Conservation (phyloP, 2,888 invertebrate species). For the Drosophila prolongata region DNA sequence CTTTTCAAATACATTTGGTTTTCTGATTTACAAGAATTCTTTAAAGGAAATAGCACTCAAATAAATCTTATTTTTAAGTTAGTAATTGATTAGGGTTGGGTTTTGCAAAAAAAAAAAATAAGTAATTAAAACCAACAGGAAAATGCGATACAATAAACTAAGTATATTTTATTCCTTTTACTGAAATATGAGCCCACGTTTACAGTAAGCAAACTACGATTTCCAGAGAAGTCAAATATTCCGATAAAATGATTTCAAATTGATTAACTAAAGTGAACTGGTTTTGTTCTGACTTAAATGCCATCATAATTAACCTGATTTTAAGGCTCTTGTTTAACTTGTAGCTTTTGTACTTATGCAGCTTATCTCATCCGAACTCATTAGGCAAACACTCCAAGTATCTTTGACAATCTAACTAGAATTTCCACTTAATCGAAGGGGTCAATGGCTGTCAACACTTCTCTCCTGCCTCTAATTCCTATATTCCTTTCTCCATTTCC, state of each 20-base stretch:
- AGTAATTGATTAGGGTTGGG: too few species aligned
- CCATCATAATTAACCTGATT: constrained; percentile 11
- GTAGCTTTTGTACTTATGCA: neutral
- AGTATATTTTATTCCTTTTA: too few species aligned
- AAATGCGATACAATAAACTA: too few species aligned
- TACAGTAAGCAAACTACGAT: neutral
- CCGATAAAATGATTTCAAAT: neutral
- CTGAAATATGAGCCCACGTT: too few species aligned
- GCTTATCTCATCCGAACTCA: neutral
- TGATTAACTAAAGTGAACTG: neutral
- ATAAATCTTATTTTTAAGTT: too few species aligned
- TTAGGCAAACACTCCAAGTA: constrained; percentile 2
- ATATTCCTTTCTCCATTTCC: neutral
- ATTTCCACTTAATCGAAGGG: constrained; percentile 29
- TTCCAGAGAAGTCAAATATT: neutral
- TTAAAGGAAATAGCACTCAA: too few species aligned
- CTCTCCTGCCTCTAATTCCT: neutral
- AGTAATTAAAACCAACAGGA: too few species aligned
- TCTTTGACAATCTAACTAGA: constrained; percentile 30
- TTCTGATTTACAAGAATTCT: neutral
- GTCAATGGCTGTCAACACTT: constrained; percentile 23
- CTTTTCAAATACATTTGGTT: neutral
- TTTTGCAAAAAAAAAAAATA: too few species aligned
- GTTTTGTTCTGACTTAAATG: neutral
- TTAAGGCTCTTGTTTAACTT: constrained; percentile 1